A percentile compares a stretch with the other conserved stretches of the same genome.
Evolutionary conservation across 2,888 invertebrate genomes (phyloP).

Genomic region (Malachius bipustulatus): DNA sequence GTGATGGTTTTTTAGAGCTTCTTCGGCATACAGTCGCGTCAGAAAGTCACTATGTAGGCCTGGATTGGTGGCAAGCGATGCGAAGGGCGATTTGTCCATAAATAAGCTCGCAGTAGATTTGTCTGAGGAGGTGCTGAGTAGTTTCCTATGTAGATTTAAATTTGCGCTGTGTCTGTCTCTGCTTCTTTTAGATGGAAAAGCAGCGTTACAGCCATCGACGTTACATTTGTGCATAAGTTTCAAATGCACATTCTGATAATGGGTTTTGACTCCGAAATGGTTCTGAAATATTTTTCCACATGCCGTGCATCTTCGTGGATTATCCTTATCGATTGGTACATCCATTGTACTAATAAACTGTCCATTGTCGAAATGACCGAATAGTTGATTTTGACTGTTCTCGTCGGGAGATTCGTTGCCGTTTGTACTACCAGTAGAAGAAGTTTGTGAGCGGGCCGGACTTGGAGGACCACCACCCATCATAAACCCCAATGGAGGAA

Average conservation of each 20-base stretch:
- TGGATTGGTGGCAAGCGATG: conserved; percentile 46
- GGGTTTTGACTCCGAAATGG: conserved; percentile 84
- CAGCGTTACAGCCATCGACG: conserved; percentile 88
- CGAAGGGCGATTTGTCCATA: conserved; percentile 40
- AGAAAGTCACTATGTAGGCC: conserved; percentile 69
- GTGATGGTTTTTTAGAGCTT: conserved; percentile 46
- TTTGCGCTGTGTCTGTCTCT: conserved; percentile 90
- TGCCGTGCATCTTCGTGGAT: conserved; percentile 80
- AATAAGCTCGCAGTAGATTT: conserved; percentile 37
- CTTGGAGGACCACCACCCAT: conserved; percentile 46
- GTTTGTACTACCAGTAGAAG: conserved; percentile 46
- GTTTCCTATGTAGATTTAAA: conserved; percentile 78
- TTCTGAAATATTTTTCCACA: conserved; percentile 92
- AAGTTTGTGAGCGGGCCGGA: conserved; percentile 48
- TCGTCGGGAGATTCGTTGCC: conserved; percentile 49
- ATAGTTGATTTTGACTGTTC: conserved; percentile 48
- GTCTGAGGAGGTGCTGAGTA: conserved; percentile 60
- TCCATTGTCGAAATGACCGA: conserved; percentile 62
- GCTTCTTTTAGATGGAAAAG: conserved; percentile 85
- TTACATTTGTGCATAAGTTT: conserved; percentile 93
- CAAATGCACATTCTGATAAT: conserved; percentile 90
- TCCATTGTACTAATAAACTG: conserved; percentile 64
- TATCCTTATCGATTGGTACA: conserved; percentile 83
- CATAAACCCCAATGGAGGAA: conserved; percentile 39
- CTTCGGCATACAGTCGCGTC: conserved; percentile 65